A percentile compares a stretch with the other conserved stretches of the same genome.
phyloP scores from a whole-genome alignment of 2,888 invertebrate genomes.

The Stenodema calcarata region DNA sequence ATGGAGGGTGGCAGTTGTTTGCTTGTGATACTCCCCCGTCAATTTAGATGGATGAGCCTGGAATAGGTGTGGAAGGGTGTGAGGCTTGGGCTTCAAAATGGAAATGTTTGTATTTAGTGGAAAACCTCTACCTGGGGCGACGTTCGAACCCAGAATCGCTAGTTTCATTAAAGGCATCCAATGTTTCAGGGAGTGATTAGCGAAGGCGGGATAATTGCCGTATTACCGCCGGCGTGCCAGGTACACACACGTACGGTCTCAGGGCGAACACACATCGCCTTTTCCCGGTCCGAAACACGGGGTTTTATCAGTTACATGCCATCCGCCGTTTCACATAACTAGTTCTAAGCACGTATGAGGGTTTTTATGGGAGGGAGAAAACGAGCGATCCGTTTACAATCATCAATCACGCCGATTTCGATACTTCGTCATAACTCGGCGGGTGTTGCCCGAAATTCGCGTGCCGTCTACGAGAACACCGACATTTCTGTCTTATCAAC shows the following conservation, averaged over 20 bases:
- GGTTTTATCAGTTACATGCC: conserved; percentile 1
- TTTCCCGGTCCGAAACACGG: not conserved
- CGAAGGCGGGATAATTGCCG: conserved; percentile 43
- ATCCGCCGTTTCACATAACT: conserved; percentile 31
- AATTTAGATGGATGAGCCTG: conserved; percentile 27
- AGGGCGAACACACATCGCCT: not conserved
- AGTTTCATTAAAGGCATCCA: conserved; percentile 39
- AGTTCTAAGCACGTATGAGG: not conserved
- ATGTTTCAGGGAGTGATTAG: conserved; percentile 35
- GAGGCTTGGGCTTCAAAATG: not conserved
- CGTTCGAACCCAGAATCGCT: not conserved
- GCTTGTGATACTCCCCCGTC: conserved; percentile 34
- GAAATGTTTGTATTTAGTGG: conserved; percentile 42
- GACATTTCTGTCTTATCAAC: not conserved
- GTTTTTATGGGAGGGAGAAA: not conserved
- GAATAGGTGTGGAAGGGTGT: not conserved
- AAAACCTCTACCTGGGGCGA: not conserved
- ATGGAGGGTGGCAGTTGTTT: not conserved
- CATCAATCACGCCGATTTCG: not conserved
- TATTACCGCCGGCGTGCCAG: conserved; percentile 34
- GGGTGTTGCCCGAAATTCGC: not conserved
- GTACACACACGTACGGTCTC: conserved; percentile 21
- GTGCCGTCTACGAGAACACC: not conserved
- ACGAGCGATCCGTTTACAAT: not conserved
- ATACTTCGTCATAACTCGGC: not conserved